These are phyloP conservation scores for Selenia dentaria DNA, from an alignment of 2,888 invertebrate species.

Conservation along the genomic window DNA sequence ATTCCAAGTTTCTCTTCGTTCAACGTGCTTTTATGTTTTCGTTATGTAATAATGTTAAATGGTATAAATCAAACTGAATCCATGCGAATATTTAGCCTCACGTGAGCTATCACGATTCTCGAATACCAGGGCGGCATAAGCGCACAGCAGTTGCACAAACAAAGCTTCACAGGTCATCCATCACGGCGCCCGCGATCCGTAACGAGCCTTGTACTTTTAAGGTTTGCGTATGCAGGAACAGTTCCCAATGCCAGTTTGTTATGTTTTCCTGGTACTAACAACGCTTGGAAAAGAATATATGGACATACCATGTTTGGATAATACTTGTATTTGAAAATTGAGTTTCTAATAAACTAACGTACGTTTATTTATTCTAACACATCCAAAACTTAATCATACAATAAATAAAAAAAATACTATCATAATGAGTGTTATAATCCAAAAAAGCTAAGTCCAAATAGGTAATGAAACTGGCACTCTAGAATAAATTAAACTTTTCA, in stretches of 20 bases:
- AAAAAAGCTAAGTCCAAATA: too few species aligned
- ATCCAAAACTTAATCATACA: too few species aligned
- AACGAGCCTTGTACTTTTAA: constrained; percentile 16
- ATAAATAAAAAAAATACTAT: too few species aligned
- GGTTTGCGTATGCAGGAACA: constrained; percentile 25
- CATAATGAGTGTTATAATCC: too few species aligned
- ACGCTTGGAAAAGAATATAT: background rate
- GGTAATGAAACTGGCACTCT: background rate
- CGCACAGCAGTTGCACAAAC: constrained; percentile 37
- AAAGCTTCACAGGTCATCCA: constrained; percentile 36
- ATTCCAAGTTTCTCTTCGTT: too few species aligned
- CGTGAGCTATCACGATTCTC: constrained; percentile 28
- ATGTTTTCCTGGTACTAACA: constrained; percentile 30
- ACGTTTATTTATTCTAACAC: too few species aligned
- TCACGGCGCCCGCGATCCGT: constrained; percentile 25
- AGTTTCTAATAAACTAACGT: too few species aligned
- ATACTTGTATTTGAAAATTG: too few species aligned
- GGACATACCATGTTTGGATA: too few species aligned
- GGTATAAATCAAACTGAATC: constrained; percentile 6
- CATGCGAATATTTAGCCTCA: constrained; percentile 16
- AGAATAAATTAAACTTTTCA: background rate
- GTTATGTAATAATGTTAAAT: too few species aligned
- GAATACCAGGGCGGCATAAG: constrained; percentile 32
- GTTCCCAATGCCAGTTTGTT: constrained; percentile 28
- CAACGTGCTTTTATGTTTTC: too few species aligned